A percentile compares a stretch with the other conserved stretches of the same genome.
Evolutionary conservation across 2,888 invertebrate genomes (phyloP).

Genomic region (Acrobasis suavella): DNA sequence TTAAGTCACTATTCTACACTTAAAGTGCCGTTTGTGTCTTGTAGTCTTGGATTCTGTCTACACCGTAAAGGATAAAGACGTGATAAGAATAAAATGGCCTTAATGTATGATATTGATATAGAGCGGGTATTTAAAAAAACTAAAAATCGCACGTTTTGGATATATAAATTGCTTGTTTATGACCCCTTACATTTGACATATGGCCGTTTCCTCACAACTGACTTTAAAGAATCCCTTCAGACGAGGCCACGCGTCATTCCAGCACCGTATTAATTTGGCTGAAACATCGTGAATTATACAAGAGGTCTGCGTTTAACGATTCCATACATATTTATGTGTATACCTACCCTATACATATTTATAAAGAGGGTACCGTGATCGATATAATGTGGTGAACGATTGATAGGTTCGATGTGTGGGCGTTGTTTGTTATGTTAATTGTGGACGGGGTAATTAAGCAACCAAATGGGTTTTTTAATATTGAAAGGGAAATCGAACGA

Average conservation of each 20-base stretch:
- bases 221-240: not conserved
- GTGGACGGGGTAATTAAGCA: not conserved
- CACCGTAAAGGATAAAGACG: too few relatives aligned
- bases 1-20: too few relatives aligned
- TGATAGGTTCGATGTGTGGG: constrained; percentile 5
- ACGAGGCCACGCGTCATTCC: constrained; percentile 17
- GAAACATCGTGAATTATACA: constrained; percentile 31
- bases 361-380: constrained; percentile 33
- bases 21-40: too few relatives aligned
- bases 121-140: too few relatives aligned
- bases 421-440: not conserved
- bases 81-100: too few relatives aligned
- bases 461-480: not conserved
- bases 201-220: not conserved
- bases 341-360: constrained; percentile 38
- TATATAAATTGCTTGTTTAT: too few relatives aligned
- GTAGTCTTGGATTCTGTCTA: too few relatives aligned
- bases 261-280: constrained; percentile 35
- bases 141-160: too few relatives aligned
- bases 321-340: constrained; percentile 38
- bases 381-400: constrained; percentile 24
- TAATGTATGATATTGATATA: too few relatives aligned
- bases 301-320: constrained; percentile 36
- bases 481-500: not conserved
- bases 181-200: not conserved